Percentiles rank a stretch among this genome's conserved stretches.
These are phyloP conservation scores for Probaryconus sp. DNA, from an alignment of 1,140 invertebrate genomes.

Conservation along the genomic window DNA sequence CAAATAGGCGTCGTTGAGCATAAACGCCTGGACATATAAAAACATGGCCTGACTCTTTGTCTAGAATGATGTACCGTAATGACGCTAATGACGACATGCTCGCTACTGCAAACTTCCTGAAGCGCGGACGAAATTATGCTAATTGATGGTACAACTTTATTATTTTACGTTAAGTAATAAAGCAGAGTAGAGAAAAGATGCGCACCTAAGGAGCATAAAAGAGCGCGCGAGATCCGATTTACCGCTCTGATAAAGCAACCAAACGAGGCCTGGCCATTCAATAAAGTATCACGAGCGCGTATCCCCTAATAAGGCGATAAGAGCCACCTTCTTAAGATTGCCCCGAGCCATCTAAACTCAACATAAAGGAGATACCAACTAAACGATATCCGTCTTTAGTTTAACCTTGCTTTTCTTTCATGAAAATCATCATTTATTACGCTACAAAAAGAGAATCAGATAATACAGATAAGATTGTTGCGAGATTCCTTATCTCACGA, in stretches of 20 bases:
- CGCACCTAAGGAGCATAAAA: conserved; percentile 67
- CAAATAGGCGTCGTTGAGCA: background rate
- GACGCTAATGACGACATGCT: conserved; percentile 67
- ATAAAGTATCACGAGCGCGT: conserved; percentile 63
- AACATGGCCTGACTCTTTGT: conserved; percentile 2
- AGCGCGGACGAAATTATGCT: conserved; percentile 61
- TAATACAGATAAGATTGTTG: conserved; percentile 41
- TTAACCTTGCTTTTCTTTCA: conserved; percentile 40
- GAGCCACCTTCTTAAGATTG: conserved; percentile 65
- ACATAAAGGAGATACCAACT: conserved; percentile 62
- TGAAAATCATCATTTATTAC: conserved; percentile 55
- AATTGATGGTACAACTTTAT: conserved; percentile 77
- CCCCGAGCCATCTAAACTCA: conserved; percentile 62
- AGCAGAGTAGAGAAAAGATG: conserved; percentile 65
- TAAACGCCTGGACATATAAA: background rate
- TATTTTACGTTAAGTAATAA: conserved; percentile 74
- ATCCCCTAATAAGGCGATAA: conserved; percentile 75
- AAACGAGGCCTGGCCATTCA: conserved; percentile 59
- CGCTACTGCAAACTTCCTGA: conserved; percentile 55
- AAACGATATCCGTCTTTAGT: conserved; percentile 52
- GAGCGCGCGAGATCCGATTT: conserved; percentile 68
- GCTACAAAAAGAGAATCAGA: conserved; percentile 30
- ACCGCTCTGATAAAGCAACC: conserved; percentile 64
- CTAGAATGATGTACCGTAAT: conserved; percentile 65
- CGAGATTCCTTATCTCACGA: conserved; percentile 31